These are phyloP conservation scores for Pseudomyrmex dendroicus DNA, from an alignment of 1,140 invertebrate genomes.

Conservation along the genomic window DNA sequence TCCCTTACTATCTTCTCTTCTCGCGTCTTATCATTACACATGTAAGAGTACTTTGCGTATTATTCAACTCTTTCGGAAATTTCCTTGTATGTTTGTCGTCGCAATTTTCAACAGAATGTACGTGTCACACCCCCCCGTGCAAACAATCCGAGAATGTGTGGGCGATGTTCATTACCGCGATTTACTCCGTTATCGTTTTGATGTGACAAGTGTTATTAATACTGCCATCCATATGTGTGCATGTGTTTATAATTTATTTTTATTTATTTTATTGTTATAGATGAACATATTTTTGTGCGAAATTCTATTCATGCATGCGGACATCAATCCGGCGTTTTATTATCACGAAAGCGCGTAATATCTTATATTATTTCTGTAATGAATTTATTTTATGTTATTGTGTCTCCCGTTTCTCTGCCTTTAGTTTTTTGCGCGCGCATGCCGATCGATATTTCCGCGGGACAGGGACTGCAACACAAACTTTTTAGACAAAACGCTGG, in stretches of 20 bases:
- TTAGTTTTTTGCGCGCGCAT: background rate
- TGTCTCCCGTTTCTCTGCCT: background rate
- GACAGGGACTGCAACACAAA: background rate
- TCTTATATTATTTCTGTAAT: no score
- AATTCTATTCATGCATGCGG: background rate
- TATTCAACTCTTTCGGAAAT: slow-evolving; percentile 7
- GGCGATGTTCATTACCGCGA: background rate
- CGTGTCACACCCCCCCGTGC: background rate
- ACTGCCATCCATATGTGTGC: background rate
- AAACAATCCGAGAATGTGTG: background rate
- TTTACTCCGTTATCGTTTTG: background rate
- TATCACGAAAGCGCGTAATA: no score
- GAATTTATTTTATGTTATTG: background rate
- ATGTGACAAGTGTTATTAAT: background rate
- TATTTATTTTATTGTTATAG: background rate
- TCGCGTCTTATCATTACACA: background rate
- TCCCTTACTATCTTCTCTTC: background rate
- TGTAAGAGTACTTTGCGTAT: background rate
- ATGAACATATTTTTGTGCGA: no score
- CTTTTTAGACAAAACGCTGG: background rate
- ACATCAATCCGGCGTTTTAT: background rate
- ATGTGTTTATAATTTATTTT: background rate
- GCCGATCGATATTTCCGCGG: slow-evolving; percentile 55
- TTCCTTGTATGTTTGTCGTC: slow-evolving; percentile 10
- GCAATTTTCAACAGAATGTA: background rate